Conservation (phyloP, 1,140 invertebrate genomes). For the Aphaenogaster ashmeadi region DNA sequence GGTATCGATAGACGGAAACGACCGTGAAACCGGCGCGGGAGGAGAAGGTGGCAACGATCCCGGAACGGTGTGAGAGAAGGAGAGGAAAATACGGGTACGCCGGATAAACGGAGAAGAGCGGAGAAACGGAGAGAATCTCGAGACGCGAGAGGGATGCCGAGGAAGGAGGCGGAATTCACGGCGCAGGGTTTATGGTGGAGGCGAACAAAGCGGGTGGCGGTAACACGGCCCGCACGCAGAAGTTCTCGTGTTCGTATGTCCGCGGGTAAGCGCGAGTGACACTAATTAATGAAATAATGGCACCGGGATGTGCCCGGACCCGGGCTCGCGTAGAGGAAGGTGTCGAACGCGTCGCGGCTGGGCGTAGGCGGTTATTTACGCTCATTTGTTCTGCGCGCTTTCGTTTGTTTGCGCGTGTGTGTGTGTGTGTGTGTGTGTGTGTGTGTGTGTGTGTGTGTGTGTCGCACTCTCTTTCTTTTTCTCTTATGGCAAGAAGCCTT, state of each 20-base stretch:
- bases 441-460: neutral
- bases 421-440: conserved; percentile 26
- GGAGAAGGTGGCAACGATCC: conserved; percentile 40
- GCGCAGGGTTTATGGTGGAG: conserved; percentile 73
- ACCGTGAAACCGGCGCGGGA: conserved; percentile 19
- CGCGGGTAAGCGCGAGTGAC: conserved; percentile 78
- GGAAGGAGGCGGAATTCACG: conserved; percentile 64
- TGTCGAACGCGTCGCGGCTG: conserved; percentile 79
- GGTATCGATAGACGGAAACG: conserved; percentile 56
- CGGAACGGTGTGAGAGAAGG: conserved; percentile 30
- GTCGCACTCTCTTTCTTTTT: conserved; percentile 35
- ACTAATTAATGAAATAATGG: conserved; percentile 85
- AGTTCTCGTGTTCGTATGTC: conserved; percentile 80
- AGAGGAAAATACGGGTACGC: conserved; percentile 9
- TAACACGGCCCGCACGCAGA: conserved; percentile 77
- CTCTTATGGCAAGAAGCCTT: neutral
- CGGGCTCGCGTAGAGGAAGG: conserved; percentile 72
- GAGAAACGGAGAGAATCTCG: conserved; percentile 9
- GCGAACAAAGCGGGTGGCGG: conserved; percentile 77
- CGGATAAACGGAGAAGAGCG: conserved; percentile 8
- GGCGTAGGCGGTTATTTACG: conserved; percentile 85
- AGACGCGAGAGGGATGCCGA: conserved; percentile 37
- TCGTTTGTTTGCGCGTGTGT: conserved; percentile 65
- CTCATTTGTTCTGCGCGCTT: conserved; percentile 83
- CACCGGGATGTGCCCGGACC: conserved; percentile 62